Conservation (phyloP, 2,113 vertebrate species). For the Prinia subflava region DNA sequence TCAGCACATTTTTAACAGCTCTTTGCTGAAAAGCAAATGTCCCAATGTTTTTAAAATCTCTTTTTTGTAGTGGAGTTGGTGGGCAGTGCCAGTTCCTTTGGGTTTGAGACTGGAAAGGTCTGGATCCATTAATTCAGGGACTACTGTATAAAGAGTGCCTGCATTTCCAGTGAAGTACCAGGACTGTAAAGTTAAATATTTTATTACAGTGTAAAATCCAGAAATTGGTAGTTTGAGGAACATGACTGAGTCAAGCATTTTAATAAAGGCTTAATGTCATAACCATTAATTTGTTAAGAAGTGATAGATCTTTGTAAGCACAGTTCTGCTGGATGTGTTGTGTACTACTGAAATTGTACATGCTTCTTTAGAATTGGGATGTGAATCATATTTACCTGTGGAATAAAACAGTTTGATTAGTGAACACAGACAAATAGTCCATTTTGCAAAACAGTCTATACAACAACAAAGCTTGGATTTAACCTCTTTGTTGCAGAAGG, state of each 20-base stretch:
- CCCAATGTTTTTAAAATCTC: not conserved
- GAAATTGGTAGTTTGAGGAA: conserved; percentile 5
- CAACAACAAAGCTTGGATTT: not conserved
- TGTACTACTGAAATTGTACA: not conserved
- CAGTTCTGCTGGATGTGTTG: not conserved
- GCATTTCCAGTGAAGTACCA: not conserved
- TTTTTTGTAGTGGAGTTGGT: not conserved
- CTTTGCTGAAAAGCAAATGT: not conserved
- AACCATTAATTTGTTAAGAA: not conserved
- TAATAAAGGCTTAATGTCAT: not conserved
- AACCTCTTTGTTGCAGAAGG: not conserved
- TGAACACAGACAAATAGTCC: not conserved
- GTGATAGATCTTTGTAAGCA: not conserved
- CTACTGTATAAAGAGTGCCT: not conserved
- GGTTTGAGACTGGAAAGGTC: not conserved
- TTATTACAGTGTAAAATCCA: not conserved
- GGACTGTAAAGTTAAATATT: not conserved
- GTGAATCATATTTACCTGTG: conserved; percentile 3
- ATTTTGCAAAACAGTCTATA: not conserved
- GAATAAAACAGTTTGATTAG: not conserved
- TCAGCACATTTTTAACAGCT: not conserved
- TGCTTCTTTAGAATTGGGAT: not conserved
- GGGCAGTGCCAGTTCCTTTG: not conserved
- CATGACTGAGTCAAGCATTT: not conserved
- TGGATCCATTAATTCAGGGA: not conserved